Evolutionary conservation across 2,113 vertebrate genomes (phyloP).

Genomic region (Vulpes ferrilata): DNA sequence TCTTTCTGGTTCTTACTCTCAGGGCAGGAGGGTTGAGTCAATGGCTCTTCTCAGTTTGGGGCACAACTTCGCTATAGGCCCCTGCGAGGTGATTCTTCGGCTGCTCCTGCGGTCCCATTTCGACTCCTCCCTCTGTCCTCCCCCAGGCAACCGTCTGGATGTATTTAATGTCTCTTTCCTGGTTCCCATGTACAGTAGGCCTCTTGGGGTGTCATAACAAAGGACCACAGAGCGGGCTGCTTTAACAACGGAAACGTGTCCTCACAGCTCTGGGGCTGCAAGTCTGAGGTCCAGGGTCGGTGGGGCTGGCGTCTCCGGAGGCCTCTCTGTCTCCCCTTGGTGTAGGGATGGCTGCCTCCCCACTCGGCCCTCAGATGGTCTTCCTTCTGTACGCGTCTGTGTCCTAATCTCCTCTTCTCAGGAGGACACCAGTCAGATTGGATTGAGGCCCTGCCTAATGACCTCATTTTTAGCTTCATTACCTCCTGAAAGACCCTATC

Average conservation of each 20-base stretch:
- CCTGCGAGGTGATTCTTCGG: background rate
- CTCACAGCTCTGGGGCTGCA: background rate
- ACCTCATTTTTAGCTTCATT: background rate
- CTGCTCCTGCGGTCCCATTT: background rate
- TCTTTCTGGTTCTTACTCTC: background rate
- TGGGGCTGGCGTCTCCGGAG: background rate
- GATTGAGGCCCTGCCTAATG: background rate
- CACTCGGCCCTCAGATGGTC: accelerated
- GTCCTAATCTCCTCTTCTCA: background rate
- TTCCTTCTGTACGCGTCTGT: background rate
- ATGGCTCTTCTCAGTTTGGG: too few species aligned
- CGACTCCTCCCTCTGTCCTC: background rate
- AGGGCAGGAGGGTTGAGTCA: background rate
- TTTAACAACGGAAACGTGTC: background rate
- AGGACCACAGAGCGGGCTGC: background rate
- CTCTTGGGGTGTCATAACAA: background rate
- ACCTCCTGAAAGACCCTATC: background rate
- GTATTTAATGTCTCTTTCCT: background rate
- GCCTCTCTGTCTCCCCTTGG: too few species aligned
- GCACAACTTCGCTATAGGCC: background rate
- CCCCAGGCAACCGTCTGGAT: too few species aligned
- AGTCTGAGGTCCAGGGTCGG: background rate
- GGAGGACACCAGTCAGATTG: background rate
- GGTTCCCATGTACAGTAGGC: background rate
- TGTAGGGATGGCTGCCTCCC: background rate